Evolutionary conservation across 2,113 vertebrate genomes (phyloP).

Genomic region (Columbina picui): DNA sequence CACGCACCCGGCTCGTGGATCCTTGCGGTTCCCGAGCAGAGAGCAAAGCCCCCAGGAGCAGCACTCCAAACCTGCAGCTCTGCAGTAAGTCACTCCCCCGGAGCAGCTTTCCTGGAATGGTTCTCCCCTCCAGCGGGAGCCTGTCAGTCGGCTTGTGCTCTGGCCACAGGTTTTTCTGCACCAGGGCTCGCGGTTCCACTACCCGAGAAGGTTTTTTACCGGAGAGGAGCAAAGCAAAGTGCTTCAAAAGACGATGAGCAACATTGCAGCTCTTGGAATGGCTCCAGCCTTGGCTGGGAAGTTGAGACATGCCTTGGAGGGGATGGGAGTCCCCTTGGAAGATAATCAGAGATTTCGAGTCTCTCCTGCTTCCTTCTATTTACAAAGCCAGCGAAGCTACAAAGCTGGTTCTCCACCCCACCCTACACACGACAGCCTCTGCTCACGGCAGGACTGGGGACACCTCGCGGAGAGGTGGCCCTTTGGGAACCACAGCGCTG

Average conservation of each 20-base stretch:
- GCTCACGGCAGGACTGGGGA: background rate
- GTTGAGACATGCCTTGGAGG: slow-evolving; percentile 57
- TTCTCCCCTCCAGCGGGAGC: background rate
- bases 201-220: background rate
- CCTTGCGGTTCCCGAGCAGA: rapidly evolving
- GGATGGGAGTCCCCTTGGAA: slow-evolving; percentile 68
- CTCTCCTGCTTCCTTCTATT: slow-evolving; percentile 63
- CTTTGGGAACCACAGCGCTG: rapidly evolving
- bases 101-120: background rate
- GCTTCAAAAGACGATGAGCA: background rate
- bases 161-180: background rate
- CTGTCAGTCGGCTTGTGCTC: rapidly evolving
- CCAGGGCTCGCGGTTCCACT: background rate
- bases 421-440: background rate
- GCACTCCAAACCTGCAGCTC: background rate
- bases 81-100: background rate
- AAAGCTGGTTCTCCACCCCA: background rate
- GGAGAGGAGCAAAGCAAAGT: background rate
- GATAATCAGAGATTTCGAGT: slow-evolving; percentile 15
- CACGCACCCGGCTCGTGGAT: background rate
- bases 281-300: slow-evolving; percentile 45
- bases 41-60: background rate
- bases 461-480: background rate
- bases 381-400: background rate
- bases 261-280: background rate